Conservation (phyloP, 2,113 vertebrate genomes). For the Steatornis caripensis region DNA sequence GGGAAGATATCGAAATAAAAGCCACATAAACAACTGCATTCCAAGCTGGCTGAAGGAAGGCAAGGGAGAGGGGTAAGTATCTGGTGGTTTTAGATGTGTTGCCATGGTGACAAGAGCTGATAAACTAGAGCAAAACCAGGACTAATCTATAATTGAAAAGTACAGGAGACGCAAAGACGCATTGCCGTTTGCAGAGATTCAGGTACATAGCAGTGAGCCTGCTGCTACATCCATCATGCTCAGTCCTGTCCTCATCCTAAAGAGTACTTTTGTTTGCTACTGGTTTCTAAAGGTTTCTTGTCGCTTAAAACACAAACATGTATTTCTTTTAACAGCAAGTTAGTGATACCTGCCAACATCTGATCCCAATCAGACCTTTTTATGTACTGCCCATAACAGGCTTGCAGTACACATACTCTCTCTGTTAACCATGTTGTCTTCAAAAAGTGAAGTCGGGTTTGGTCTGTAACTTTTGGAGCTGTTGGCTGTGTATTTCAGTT, state of each 20-base stretch:
- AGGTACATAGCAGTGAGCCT: background rate
- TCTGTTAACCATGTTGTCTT: background rate
- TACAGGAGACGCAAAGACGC: background rate
- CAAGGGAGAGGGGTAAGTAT: background rate
- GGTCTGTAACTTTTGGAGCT: background rate
- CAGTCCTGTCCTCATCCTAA: background rate
- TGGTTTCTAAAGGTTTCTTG: background rate
- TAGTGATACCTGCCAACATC: background rate
- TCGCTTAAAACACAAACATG: background rate
- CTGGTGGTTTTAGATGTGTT: background rate
- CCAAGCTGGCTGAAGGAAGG: background rate
- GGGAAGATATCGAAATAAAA: background rate
- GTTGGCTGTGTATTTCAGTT: background rate
- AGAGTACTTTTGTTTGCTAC: background rate
- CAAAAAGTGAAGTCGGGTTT: background rate
- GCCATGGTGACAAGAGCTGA: background rate
- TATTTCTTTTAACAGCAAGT: background rate
- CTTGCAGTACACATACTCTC: background rate
- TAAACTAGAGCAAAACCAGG: background rate
- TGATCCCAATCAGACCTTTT: background rate
- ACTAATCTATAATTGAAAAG: background rate
- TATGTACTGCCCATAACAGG: background rate
- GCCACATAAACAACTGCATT: background rate
- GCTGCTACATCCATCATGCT: background rate
- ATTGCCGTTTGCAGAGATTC: background rate